phyloP scores from a whole-genome alignment of 2,797 vertebrate species.

The Hoplostethus mediterraneus region DNA sequence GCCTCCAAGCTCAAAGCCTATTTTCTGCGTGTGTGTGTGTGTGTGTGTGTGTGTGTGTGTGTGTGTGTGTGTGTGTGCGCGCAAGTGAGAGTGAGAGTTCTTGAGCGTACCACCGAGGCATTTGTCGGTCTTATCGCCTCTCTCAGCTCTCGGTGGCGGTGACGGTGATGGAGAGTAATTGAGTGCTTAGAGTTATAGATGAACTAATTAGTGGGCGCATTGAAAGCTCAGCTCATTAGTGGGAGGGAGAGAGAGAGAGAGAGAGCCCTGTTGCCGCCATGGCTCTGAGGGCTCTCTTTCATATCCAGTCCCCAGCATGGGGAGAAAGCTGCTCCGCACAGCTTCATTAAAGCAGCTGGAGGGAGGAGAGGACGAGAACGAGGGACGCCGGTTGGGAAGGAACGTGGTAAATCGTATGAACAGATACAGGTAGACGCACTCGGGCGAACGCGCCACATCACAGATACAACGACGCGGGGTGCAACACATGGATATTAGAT shows the following conservation, averaged over 20 bases:
- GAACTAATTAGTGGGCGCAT: constrained; percentile 82
- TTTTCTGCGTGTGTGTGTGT: constrained; percentile 8
- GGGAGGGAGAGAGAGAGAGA: constrained; percentile 64
- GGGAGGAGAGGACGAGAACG: constrained; percentile 31
- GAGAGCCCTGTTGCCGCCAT: constrained; percentile 55
- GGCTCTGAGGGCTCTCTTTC: constrained; percentile 75
- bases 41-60: constrained; percentile 5
- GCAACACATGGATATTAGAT: too few relatives aligned
- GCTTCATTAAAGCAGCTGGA: constrained; percentile 66
- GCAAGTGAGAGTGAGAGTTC: constrained; percentile 25
- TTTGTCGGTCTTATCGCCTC: constrained; percentile 82
- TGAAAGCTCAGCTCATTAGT: constrained; percentile 84
- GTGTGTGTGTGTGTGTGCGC: constrained; percentile 28
- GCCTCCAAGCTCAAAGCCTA: constrained; percentile 60
- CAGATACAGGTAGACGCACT: background rate
- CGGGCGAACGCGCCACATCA: too few relatives aligned
- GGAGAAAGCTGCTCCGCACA: constrained; percentile 47
- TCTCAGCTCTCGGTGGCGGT: constrained; percentile 67
- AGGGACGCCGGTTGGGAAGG: constrained; percentile 20
- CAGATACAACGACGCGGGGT: too few relatives aligned
- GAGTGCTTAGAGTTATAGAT: constrained; percentile 85
- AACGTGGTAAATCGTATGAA: constrained; percentile 10
- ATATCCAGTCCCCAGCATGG: constrained; percentile 58
- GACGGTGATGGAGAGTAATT: constrained; percentile 79
- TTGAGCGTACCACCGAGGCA: constrained; percentile 63